Evolutionary conservation across 2,888 invertebrate genomes (phyloP), one percentile per base, ranked within the genome.

Genomic region (Digitonthophagus gazella): DNA sequence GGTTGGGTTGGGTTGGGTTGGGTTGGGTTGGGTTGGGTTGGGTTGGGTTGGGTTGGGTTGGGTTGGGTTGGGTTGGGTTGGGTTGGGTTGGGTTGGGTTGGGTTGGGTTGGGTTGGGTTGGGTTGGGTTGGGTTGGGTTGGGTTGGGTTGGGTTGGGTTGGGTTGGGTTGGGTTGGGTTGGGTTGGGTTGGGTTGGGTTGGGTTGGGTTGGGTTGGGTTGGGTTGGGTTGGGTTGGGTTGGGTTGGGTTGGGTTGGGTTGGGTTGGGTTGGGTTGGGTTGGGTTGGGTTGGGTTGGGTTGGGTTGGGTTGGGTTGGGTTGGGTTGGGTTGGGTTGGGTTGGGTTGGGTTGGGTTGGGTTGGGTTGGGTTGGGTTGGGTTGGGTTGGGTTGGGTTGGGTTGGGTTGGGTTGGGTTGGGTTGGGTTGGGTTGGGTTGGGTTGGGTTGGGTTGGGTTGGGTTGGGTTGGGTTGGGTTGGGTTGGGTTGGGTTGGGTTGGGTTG

Each of bases 1-100:
- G 54, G 54, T n/a, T 44, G 54, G 54, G 54, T n/a, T 44, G 54
- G 54, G 54, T n/a, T 44, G 54, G 54, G 54, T n/a, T 44, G 54
- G 54, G 54, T n/a, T 44, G 54, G 54, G 54, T n/a, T 44, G 54
- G 54, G 54, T n/a, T 44, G 54, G 54, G 54, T n/a, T 44, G 54
- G 54, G 54, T n/a, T 44, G 54, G 54, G 54, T n/a, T 44, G 54
- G 54, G 54, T n/a, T 44, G 54, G 54, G 54, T n/a, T 44, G 54
- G 54, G 54, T n/a, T 44, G 54, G 54, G 54, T n/a, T 44, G 54
- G 54, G 54, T n/a, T 44, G 54, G 54, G 54, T n/a, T 44, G 54
- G 54, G 54, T n/a, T 44, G 54, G 54, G 54, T n/a, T 44, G 54
- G 54, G 54, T n/a, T 44, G 54, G 54, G 54, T n/a, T 44, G 54